Evolutionary conservation across 2,113 vertebrate species (phyloP).

Genomic region (Campylorhamphus procurvoides): DNA sequence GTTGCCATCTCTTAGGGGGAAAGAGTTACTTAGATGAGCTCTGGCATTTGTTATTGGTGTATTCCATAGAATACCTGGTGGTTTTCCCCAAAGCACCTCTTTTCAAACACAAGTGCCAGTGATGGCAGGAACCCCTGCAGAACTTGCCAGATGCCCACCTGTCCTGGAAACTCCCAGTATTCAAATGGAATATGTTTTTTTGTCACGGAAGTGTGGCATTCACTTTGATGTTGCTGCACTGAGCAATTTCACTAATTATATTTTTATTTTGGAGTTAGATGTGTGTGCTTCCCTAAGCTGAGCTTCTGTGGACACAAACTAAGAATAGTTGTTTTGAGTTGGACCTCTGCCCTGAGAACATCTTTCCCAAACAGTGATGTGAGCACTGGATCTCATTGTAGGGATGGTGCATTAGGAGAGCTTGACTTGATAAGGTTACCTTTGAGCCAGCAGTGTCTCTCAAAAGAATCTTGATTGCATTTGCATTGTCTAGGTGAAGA

Average conservation of each 20-base stretch:
- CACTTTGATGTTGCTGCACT: neutral
- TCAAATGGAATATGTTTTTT: neutral
- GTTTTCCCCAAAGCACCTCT: neutral
- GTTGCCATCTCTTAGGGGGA: neutral
- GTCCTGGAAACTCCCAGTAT: neutral
- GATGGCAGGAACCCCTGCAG: neutral
- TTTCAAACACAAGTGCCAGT: neutral
- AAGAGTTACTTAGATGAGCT: neutral
- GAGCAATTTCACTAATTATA: neutral
- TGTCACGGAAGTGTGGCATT: neutral
- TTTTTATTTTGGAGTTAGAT: neutral
- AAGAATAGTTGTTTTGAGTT: neutral
- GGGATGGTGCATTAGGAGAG: neutral
- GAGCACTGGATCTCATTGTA: neutral
- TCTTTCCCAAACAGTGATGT: neutral
- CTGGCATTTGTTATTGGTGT: neutral
- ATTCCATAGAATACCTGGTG: neutral
- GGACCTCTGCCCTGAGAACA: neutral
- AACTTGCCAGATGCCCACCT: neutral
- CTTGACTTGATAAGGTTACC: neutral
- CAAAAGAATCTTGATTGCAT: neutral
- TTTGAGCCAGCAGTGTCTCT: neutral
- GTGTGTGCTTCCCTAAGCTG: neutral
- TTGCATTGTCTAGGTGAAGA: neutral
- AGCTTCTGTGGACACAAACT: neutral